Percentiles rank a stretch among this genome's conserved stretches.
phyloP scores from a whole-genome alignment of 2,797 vertebrate genomes.

The Chaunax sp. region DNA sequence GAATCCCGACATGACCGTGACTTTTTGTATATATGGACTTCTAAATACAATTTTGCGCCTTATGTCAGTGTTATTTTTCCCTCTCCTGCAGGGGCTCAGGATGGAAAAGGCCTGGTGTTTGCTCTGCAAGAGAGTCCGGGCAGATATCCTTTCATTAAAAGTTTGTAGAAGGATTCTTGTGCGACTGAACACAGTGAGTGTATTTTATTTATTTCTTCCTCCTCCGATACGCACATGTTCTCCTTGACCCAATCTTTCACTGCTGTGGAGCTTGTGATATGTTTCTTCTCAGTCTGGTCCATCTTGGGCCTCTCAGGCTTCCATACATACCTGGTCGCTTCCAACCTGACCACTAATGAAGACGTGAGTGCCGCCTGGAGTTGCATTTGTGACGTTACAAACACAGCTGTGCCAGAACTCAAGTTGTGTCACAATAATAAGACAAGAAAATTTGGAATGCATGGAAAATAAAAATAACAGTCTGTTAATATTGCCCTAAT shows the following conservation, averaged over 20 bases:
- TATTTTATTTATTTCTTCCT: neutral
- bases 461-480: too few species aligned
- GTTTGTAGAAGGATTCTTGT: neutral
- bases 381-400: neutral
- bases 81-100: constrained; percentile 86
- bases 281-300: constrained; percentile 98
- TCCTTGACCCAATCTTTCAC: constrained; percentile 88
- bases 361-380: constrained; percentile 86
- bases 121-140: constrained; percentile 93
- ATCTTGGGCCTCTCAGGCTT: constrained; percentile 99
- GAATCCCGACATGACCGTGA: neutral
- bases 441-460: too few species aligned
- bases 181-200: neutral
- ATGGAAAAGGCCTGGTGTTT: constrained; percentile 85
- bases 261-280: constrained; percentile 93
- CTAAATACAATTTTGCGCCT: neutral
- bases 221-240: neutral
- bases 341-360: constrained; percentile 96
- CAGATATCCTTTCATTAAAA: constrained; percentile 93
- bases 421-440: too few species aligned
- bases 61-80: neutral
- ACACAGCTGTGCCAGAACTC: too few species aligned
- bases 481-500: too few species aligned
- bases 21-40: neutral
- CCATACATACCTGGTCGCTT: constrained; percentile 96